phyloP scores from a whole-genome alignment of 2,797 vertebrate species.

The Bradypus variegatus region DNA sequence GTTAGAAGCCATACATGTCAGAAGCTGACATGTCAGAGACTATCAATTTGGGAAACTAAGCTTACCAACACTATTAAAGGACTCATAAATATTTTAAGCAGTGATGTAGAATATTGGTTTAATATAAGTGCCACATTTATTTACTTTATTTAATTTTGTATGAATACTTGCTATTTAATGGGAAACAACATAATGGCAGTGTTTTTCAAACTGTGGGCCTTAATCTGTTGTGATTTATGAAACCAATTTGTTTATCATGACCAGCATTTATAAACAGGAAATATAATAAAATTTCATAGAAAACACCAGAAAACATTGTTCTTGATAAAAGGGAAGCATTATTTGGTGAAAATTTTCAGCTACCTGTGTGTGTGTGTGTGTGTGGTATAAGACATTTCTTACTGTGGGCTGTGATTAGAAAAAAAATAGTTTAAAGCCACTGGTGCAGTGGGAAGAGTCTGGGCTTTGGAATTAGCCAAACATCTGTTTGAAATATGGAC shows the following conservation, averaged over 20 bases:
- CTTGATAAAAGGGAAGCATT: not conserved
- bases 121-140: not conserved
- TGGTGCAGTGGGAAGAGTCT: not conserved
- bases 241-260: constrained; percentile 9
- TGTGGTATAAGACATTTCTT: not conserved
- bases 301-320: not conserved
- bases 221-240: constrained; percentile 23
- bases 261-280: not conserved
- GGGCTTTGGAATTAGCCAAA: constrained; percentile 8
- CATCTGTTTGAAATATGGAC: not conserved
- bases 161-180: not conserved
- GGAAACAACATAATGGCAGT: not conserved
- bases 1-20: not conserved
- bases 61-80: not conserved
- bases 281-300: not conserved
- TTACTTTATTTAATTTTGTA: constrained; percentile 23
- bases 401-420: not conserved
- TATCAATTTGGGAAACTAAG: not conserved
- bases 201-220: not conserved
- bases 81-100: not conserved
- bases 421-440: not conserved
- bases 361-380: not conserved
- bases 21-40: not conserved
- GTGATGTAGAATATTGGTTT: constrained; percentile 15
- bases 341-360: constrained; percentile 29